Conservation (phyloP, 2,113 vertebrate genomes). For the Dolichotis patagonum region DNA sequence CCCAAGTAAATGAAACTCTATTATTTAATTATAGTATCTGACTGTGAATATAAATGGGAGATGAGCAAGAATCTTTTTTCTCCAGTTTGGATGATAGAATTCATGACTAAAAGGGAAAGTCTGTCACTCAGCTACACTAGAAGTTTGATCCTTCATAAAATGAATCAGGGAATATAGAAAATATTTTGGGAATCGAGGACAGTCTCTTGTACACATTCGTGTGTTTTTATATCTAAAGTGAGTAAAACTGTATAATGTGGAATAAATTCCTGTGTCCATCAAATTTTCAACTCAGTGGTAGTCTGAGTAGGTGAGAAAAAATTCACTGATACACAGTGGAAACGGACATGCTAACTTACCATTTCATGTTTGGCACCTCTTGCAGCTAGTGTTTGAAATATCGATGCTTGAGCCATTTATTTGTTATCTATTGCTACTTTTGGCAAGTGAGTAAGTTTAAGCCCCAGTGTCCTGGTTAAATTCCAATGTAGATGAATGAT, state of each 20-base stretch:
- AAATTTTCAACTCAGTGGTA: neutral
- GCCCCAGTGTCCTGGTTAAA: slow-evolving; percentile 61
- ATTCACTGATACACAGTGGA: neutral
- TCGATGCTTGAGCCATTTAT: neutral
- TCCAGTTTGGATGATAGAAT: slow-evolving; percentile 53
- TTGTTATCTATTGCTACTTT: slow-evolving; percentile 63
- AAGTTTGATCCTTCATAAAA: slow-evolving; percentile 57
- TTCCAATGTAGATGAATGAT: slow-evolving; percentile 69
- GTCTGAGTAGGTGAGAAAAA: neutral
- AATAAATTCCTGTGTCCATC: neutral
- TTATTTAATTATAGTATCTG: slow-evolving; percentile 78
- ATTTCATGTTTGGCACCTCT: neutral
- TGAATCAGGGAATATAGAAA: slow-evolving; percentile 41
- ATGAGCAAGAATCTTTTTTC: slow-evolving; percentile 30
- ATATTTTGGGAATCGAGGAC: slow-evolving; percentile 57
- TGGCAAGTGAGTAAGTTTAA: slow-evolving; percentile 60
- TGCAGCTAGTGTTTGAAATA: neutral
- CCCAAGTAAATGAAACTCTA: slow-evolving; percentile 76
- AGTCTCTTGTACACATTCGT: slow-evolving; percentile 19
- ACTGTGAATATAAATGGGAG: slow-evolving; percentile 73
- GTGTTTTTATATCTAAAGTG: slow-evolving; percentile 46
- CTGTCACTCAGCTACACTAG: slow-evolving; percentile 61
- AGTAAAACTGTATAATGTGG: neutral
- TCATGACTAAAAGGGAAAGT: slow-evolving; percentile 65
- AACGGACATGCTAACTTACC: neutral